Evolutionary conservation across 1,140 invertebrate genomes (phyloP).

Genomic region (Procambarus virginalis): DNA sequence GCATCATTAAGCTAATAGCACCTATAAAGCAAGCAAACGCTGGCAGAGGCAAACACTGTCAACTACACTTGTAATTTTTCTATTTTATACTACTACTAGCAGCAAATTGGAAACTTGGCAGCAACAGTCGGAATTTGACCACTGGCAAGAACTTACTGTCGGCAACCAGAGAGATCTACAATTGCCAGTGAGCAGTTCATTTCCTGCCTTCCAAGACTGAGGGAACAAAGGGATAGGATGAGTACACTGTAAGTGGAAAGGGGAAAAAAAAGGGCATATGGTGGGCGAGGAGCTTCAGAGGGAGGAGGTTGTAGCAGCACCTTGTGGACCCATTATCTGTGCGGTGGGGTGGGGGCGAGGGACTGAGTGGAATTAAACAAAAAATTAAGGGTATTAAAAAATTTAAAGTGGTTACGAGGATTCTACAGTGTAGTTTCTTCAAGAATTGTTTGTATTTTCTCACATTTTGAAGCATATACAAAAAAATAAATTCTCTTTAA

Average conservation of each 20-base stretch:
- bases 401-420: background rate
- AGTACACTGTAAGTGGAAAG: background rate
- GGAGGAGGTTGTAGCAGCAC: background rate
- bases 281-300: background rate
- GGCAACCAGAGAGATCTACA: constrained; percentile 36
- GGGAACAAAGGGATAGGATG: constrained; percentile 43
- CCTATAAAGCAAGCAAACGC: constrained; percentile 28
- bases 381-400: background rate
- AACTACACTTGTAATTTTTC: background rate
- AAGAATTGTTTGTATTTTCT: background rate
- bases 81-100: background rate
- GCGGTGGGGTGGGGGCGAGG: background rate
- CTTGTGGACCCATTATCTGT: background rate
- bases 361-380: background rate
- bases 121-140: background rate
- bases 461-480: no score
- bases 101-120: background rate
- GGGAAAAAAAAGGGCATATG: background rate
- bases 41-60: background rate
- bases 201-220: constrained; percentile 41
- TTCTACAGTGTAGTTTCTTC: background rate
- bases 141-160: constrained; percentile 26
- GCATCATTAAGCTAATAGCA: constrained; percentile 38
- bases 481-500: no score
- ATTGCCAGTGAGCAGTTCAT: constrained; percentile 29